A percentile compares a stretch with the other conserved stretches of the same genome.
phyloP scores from a whole-genome alignment of 2,888 invertebrate species.

The Helleia helle region DNA sequence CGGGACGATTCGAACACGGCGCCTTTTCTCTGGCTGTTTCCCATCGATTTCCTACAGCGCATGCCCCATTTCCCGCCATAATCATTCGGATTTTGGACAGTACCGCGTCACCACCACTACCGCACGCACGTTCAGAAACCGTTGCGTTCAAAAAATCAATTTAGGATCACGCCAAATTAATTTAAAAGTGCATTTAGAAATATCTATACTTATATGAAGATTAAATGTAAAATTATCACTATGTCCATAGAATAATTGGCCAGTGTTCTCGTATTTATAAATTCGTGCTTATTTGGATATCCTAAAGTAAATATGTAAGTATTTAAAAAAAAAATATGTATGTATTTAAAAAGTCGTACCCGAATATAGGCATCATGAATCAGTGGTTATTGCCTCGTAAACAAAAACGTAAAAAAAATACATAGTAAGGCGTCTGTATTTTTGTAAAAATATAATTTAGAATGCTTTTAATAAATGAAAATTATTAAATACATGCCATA shows the following conservation, averaged over 20 bases:
- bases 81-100: constrained; percentile 24
- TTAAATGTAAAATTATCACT: no score
- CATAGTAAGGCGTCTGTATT: no score
- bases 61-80: constrained; percentile 53
- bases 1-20: constrained; percentile 26
- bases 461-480: no score
- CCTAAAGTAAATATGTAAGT: background rate
- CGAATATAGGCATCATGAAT: background rate
- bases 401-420: no score
- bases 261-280: background rate
- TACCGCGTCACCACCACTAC: constrained; percentile 31
- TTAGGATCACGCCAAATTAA: constrained; percentile 16
- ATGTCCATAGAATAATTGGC: no score
- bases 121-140: constrained; percentile 22
- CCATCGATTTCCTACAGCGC: constrained; percentile 68
- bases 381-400: no score
- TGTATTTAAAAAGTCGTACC: no score
- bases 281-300: background rate
- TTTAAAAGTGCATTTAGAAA: no score
- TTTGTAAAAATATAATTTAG: no score
- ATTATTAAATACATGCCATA: no score
- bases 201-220: no score
- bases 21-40: constrained; percentile 31
- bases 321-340: no score
- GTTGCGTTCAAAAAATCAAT: constrained; percentile 17